phyloP scores from a whole-genome alignment of 2,797 vertebrate species.

The Thaleichthys pacificus region DNA sequence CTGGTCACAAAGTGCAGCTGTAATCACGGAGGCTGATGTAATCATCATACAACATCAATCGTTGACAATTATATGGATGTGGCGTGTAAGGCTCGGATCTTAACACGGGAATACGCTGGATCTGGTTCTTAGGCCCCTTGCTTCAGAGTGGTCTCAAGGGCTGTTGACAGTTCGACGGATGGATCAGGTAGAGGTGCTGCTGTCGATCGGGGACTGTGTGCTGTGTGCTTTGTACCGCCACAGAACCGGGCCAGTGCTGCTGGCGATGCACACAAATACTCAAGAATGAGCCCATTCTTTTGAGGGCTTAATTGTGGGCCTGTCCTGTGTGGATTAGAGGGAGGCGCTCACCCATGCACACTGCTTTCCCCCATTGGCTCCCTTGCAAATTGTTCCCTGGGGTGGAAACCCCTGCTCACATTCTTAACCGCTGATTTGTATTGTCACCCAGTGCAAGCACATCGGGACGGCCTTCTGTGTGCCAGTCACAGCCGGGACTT shows the following conservation, averaged over 20 bases:
- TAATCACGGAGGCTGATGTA: background rate
- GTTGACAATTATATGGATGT: background rate
- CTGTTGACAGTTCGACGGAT: too few relatives aligned
- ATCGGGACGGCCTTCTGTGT: background rate
- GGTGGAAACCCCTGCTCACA: slow-evolving; percentile 63
- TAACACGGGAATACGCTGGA: background rate
- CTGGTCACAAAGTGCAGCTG: background rate
- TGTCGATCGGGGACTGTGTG: too few relatives aligned
- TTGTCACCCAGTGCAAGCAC: slow-evolving; percentile 14
- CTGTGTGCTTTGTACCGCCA: too few relatives aligned
- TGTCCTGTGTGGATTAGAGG: slow-evolving; percentile 9
- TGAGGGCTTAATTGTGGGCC: slow-evolving; percentile 43
- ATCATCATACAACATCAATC: background rate
- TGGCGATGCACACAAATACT: background rate
- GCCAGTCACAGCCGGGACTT: slow-evolving; percentile 17
- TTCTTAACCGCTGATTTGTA: slow-evolving; percentile 58
- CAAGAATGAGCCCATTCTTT: slow-evolving; percentile 51
- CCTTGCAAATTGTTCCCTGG: slow-evolving; percentile 45
- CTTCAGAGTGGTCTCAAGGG: too few relatives aligned
- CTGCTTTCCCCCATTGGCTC: slow-evolving; percentile 51
- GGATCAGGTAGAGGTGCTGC: too few relatives aligned
- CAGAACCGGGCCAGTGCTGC: background rate
- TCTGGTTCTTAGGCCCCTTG: background rate
- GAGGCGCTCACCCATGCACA: slow-evolving; percentile 9
- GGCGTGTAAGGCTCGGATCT: background rate